A percentile compares a stretch with the other conserved stretches of the same genome.
These are phyloP conservation scores for Dasyurus viverrinus DNA, from an alignment of 2,113 vertebrate genomes.

Conservation along the genomic window DNA sequence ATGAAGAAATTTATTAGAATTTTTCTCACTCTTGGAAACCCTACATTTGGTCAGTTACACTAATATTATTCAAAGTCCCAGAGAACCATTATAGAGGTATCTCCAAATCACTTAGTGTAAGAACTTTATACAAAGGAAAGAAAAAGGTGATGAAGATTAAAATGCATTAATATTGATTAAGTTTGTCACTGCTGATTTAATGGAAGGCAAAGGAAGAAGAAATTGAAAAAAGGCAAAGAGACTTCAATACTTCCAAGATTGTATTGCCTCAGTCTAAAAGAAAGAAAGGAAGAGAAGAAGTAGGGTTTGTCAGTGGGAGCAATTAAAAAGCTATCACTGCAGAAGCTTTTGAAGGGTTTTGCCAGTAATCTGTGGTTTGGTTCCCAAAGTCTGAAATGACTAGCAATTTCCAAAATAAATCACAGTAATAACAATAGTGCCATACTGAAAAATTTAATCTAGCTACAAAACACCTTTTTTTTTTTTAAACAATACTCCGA, in stretches of 20 bases:
- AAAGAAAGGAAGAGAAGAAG: not conserved
- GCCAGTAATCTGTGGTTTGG: not conserved
- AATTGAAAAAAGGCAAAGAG: slow-evolving; percentile 39
- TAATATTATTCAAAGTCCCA: not conserved
- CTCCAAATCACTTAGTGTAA: not conserved
- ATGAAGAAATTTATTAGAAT: not conserved
- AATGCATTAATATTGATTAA: slow-evolving; percentile 39
- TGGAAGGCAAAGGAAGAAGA: slow-evolving; percentile 77
- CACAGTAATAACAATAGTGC: not conserved
- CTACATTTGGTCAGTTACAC: not conserved
- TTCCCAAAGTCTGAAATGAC: not conserved
- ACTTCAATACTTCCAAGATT: not conserved
- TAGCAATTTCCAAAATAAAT: not conserved
- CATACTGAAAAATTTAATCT: not conserved
- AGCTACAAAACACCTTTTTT: not conserved
- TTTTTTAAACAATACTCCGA: no score
- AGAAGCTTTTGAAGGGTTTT: not conserved
- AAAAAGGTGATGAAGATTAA: slow-evolving; percentile 21
- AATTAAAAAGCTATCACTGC: not conserved
- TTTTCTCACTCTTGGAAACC: not conserved
- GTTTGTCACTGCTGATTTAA: slow-evolving; percentile 1
- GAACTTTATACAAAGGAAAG: no score
- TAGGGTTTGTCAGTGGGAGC: not conserved
- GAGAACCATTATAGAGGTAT: not conserved
- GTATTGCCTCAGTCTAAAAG: not conserved